Evolutionary conservation across 1,140 invertebrate species (phyloP).

Genomic region (Drosophila kohkoa): DNA sequence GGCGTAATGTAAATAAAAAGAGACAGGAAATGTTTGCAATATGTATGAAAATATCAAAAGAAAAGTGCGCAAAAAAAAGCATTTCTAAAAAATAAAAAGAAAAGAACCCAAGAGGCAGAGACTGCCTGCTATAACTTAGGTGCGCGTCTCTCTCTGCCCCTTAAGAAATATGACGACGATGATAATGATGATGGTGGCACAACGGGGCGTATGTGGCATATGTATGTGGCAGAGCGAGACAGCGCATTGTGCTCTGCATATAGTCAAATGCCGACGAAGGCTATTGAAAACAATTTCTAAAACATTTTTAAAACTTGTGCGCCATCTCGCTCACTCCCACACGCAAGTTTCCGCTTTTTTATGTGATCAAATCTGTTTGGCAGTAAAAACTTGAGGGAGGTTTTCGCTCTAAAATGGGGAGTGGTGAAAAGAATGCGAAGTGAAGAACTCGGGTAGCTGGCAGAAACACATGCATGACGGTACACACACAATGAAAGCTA

Average conservation of each 20-base stretch:
- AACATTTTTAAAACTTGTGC: constrained; percentile 21
- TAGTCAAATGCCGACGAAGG: constrained; percentile 50
- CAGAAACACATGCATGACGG: constrained; percentile 10
- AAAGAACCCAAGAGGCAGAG: neutral
- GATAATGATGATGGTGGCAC: constrained; percentile 22
- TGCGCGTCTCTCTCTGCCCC: constrained; percentile 19
- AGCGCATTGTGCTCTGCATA: constrained; percentile 52
- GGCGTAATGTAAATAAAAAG: constrained; percentile 78
- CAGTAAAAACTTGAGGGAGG: constrained; percentile 29
- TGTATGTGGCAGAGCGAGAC: constrained; percentile 1
- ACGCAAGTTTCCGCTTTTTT: neutral
- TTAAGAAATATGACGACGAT: constrained; percentile 48
- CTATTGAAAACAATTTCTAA: neutral
- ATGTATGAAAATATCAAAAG: constrained; percentile 54
- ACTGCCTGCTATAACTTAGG: constrained; percentile 44
- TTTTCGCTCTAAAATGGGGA: constrained; percentile 27
- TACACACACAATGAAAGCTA: constrained; percentile 29
- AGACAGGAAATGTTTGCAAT: constrained; percentile 75
- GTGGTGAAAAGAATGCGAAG: constrained; percentile 9
- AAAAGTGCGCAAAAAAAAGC: constrained; percentile 43
- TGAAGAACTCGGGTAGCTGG: neutral
- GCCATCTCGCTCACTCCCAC: constrained; percentile 16
- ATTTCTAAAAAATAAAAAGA: constrained; percentile 61
- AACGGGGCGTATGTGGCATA: constrained; percentile 8
- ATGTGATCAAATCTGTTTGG: constrained; percentile 39